Evolutionary conservation across 92 coral and sea anemone species (phyloP).

Genomic region (Actinernus sp.): DNA sequence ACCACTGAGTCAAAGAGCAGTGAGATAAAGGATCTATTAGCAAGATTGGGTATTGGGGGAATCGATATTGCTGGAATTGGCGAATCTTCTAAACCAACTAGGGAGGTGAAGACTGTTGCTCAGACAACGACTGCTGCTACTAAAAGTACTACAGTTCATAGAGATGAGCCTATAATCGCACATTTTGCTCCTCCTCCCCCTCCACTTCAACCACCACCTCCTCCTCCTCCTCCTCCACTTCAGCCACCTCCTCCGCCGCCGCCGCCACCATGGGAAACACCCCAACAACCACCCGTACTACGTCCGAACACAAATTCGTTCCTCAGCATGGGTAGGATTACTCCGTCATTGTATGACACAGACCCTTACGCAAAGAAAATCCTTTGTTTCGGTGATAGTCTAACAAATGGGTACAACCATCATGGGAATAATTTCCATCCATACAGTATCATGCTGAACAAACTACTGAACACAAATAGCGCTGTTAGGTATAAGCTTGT

Average conservation of each 20-base stretch:
- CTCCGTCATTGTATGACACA: conserved; percentile 1
- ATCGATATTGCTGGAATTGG: conserved; percentile 16
- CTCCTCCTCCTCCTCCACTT: conserved; percentile 11
- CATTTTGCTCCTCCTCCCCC: neutral
- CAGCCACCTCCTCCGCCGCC: conserved; percentile 5
- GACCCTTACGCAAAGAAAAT: conserved; percentile 66
- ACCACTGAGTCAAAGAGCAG: conserved; percentile 39
- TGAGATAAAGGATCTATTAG: conserved; percentile 32
- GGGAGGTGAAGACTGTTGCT: conserved; percentile 5
- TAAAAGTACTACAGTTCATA: conserved; percentile 2
- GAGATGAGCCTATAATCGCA: conserved; percentile 4
- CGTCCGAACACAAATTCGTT: conserved; percentile 4
- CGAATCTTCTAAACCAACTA: conserved; percentile 17
- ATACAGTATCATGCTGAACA: conserved; percentile 79
- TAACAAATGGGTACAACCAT: conserved; percentile 87
- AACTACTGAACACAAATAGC: conserved; percentile 73
- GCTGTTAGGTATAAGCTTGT: conserved; percentile 58
- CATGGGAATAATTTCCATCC: conserved; percentile 88
- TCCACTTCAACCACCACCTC: conserved; percentile 1
- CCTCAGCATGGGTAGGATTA: conserved; percentile 1
- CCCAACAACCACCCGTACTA: conserved; percentile 4
- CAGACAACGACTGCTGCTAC: conserved; percentile 1
- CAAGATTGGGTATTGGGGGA: conserved; percentile 40
- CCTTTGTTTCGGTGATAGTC: conserved; percentile 96
- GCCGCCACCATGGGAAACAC: neutral